Percentiles rank a stretch among this genome's conserved stretches.
Conservation (phyloP, 1,140 invertebrate genomes). For the Tetragnatha versicolor region DNA sequence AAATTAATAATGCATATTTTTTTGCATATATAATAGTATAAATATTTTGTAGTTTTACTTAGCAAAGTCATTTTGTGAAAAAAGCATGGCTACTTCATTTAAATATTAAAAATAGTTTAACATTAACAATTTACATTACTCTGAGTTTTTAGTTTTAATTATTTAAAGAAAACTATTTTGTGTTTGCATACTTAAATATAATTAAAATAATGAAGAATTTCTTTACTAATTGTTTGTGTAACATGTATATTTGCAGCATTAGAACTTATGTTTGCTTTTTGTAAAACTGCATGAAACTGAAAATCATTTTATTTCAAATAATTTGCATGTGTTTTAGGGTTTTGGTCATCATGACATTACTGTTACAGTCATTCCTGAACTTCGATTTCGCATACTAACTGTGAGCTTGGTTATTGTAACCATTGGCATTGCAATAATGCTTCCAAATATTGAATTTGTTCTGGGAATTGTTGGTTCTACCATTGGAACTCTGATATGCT, state of each 20-base stretch:
- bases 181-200: background rate
- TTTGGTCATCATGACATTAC: slow-evolving; percentile 53
- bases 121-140: no score
- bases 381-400: slow-evolving; percentile 58
- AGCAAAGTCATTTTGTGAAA: no score
- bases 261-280: background rate
- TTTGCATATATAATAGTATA: no score
- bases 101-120: no score
- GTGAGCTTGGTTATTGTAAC: slow-evolving; percentile 58
- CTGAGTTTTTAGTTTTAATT: background rate
- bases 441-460: slow-evolving; percentile 91
- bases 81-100: no score
- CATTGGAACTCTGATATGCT: slow-evolving; percentile 91
- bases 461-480: slow-evolving; percentile 91
- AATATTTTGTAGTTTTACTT: no score
- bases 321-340: slow-evolving; percentile 43
- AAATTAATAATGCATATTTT: no score
- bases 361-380: slow-evolving; percentile 58
- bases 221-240: background rate
- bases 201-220: no score
- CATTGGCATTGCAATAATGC: slow-evolving; percentile 67
- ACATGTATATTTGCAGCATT: background rate
- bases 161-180: background rate
- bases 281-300: background rate
- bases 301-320: background rate